A percentile compares a stretch with the other conserved stretches of the same genome.
These are phyloP conservation scores for Nettapus auritus DNA, from an alignment of 2,113 vertebrate genomes.

Conservation along the genomic window DNA sequence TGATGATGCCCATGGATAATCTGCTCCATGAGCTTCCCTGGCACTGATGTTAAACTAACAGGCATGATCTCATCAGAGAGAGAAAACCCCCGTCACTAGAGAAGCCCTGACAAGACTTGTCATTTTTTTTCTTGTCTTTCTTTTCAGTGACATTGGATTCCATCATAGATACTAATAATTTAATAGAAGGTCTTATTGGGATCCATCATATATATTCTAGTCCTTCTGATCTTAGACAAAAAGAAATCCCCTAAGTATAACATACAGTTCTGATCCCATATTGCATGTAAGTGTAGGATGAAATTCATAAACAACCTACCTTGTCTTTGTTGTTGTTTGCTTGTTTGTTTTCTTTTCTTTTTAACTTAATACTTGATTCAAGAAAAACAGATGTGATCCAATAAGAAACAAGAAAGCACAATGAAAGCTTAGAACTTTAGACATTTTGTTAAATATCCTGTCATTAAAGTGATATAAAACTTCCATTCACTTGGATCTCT, in stretches of 20 bases:
- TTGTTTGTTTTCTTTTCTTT: not conserved
- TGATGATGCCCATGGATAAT: too few relatives aligned
- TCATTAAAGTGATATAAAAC: not conserved
- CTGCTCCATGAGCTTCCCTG: too few relatives aligned
- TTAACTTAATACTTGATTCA: not conserved
- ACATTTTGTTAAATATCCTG: not conserved
- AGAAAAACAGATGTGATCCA: not conserved
- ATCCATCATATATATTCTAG: not conserved
- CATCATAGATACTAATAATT: conserved; percentile 7
- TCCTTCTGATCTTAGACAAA: not conserved
- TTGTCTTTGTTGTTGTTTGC: fast-evolving
- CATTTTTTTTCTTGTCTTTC: conserved; percentile 17
- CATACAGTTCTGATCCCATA: not conserved
- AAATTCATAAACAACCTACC: not conserved
- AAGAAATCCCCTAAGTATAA: not conserved
- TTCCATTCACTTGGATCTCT: not conserved
- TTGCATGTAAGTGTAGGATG: not conserved
- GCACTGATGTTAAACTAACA: too few relatives aligned
- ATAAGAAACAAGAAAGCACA: not conserved
- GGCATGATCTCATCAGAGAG: not conserved
- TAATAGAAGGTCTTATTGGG: conserved; percentile 2
- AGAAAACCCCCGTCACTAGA: conserved; percentile 23
- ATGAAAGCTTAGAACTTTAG: not conserved
- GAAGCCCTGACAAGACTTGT: conserved; percentile 35
- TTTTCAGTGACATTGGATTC: conserved; percentile 19